phyloP scores from a whole-genome alignment of 92 coral and sea anemone species.

The Parazoanthus swiftii region DNA sequence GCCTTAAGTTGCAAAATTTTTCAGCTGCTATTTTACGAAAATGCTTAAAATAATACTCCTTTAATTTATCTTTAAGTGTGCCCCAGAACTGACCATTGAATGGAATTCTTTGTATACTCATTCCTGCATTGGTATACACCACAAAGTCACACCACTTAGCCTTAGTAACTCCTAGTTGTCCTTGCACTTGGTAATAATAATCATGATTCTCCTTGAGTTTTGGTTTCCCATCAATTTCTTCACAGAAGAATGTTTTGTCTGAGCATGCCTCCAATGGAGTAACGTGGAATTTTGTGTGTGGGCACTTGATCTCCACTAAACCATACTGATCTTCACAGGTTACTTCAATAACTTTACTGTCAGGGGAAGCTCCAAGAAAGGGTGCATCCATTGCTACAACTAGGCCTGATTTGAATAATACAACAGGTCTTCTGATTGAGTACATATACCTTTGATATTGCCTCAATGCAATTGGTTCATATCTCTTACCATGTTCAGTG shows the following conservation, averaged over 20 bases:
- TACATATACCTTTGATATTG: constrained; percentile 58
- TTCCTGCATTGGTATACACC: constrained; percentile 46
- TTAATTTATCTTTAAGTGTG: constrained; percentile 25
- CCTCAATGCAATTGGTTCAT: constrained; percentile 53
- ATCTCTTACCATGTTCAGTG: constrained; percentile 52
- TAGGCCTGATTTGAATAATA: constrained; percentile 47
- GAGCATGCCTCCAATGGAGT: constrained; percentile 47
- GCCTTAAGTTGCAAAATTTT: neutral
- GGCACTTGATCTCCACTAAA: constrained; percentile 48
- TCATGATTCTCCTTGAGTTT: constrained; percentile 34
- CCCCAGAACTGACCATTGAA: constrained; percentile 44
- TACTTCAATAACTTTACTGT: constrained; percentile 45
- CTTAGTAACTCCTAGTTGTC: constrained; percentile 50
- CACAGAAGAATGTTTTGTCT: constrained; percentile 29
- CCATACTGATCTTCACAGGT: constrained; percentile 42
- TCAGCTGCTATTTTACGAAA: constrained; percentile 39
- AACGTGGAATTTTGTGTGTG: constrained; percentile 44
- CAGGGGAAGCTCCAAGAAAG: constrained; percentile 47
- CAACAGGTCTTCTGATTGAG: constrained; percentile 44
- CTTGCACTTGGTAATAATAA: constrained; percentile 43
- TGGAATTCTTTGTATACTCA: constrained; percentile 41
- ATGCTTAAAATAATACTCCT: constrained; percentile 33
- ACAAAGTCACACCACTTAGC: constrained; percentile 58
- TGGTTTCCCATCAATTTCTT: constrained; percentile 34
- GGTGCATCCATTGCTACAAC: constrained; percentile 47